A percentile compares a stretch with the other conserved stretches of the same genome.
These are phyloP conservation scores for Andrena marginata DNA, from an alignment of 2,888 invertebrate species.

Conservation along the genomic window DNA sequence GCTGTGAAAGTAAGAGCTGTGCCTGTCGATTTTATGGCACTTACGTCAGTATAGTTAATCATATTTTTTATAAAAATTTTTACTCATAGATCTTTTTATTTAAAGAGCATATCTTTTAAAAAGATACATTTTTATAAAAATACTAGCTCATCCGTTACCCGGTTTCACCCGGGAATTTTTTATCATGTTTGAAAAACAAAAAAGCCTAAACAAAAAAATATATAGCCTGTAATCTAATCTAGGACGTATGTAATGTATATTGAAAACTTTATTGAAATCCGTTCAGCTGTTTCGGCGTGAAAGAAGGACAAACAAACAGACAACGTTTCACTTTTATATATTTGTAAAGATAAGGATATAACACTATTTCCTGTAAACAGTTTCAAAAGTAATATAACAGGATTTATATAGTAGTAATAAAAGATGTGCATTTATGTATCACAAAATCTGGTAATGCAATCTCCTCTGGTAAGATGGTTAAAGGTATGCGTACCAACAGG, in stretches of 20 bases:
- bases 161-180: no score
- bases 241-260: no score
- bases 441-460: neutral
- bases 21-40: neutral
- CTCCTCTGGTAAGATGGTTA: neutral
- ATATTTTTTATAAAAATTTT: constrained; percentile 9
- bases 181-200: no score
- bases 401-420: neutral
- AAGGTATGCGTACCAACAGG: neutral
- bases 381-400: neutral
- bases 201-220: no score
- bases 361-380: neutral
- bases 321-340: no score
- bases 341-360: neutral
- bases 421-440: neutral
- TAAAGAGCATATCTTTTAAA: neutral
- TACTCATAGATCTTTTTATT: constrained; percentile 1
- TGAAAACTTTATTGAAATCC: no score
- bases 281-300: no score
- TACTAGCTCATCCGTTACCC: neutral
- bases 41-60: neutral
- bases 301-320: no score
- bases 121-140: constrained; percentile 5
- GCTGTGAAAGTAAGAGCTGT: neutral
- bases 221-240: no score